A percentile compares a stretch with the other conserved stretches of the same genome.
Evolutionary conservation across 2,888 invertebrate genomes (phyloP).

Genomic region (Drosophila merina): DNA sequence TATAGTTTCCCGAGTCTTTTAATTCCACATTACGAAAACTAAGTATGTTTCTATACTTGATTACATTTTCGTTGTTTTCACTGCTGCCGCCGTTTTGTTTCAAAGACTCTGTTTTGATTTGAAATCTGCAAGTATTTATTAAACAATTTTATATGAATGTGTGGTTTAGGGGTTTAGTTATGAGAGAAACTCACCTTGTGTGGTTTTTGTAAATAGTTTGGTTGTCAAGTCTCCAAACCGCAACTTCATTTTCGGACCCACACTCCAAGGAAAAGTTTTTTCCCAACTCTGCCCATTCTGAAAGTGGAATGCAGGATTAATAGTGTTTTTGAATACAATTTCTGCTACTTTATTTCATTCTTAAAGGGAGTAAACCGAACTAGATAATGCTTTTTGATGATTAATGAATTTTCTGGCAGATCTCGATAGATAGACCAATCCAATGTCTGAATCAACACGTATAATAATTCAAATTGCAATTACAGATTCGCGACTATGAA

Average conservation of each 20-base stretch:
- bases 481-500: slow-evolving; percentile 19
- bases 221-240: slow-evolving; percentile 87
- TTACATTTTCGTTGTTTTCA: slow-evolving; percentile 30
- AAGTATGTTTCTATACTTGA: slow-evolving; percentile 82
- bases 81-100: slow-evolving; percentile 41
- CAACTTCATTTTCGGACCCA: slow-evolving; percentile 84
- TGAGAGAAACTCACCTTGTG: slow-evolving; percentile 83
- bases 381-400: slow-evolving; percentile 1
- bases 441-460: slow-evolving; percentile 31
- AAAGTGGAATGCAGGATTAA: slow-evolving; percentile 38
- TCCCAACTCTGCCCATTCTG: slow-evolving; percentile 82
- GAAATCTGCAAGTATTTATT: slow-evolving; percentile 57
- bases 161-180: neutral
- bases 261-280: slow-evolving; percentile 86
- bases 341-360: too few species aligned
- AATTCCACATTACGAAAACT: slow-evolving; percentile 85
- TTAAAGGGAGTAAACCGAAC: too few species aligned
- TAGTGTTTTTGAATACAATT: too few species aligned
- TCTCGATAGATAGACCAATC: neutral
- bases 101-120: slow-evolving; percentile 38
- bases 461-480: slow-evolving; percentile 1
- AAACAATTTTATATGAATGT: neutral
- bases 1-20: slow-evolving; percentile 87
- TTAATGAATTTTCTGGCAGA: slow-evolving; percentile 4
- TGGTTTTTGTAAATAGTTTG: slow-evolving; percentile 85